Conservation (phyloP, 2,888 invertebrate genomes). For the Noctua pronuba region DNA sequence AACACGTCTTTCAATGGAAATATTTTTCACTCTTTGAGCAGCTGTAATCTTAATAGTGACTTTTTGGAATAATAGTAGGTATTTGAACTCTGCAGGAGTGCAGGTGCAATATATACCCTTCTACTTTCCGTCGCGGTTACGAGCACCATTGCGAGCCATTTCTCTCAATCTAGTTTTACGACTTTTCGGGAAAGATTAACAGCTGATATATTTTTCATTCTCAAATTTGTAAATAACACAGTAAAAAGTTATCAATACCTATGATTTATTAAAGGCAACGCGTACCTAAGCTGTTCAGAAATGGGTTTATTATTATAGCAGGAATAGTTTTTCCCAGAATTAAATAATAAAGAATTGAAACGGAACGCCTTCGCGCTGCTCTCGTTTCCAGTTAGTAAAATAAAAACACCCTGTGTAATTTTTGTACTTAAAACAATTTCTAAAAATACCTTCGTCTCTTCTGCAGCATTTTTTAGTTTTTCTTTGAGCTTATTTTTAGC, state of each 20-base stretch:
- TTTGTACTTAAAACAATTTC: background rate
- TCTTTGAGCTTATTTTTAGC: background rate
- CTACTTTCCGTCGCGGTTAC: constrained; percentile 48
- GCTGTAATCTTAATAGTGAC: constrained; percentile 5
- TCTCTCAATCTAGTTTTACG: constrained; percentile 62
- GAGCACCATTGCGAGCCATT: constrained; percentile 57
- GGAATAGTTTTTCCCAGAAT: background rate
- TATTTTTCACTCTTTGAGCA: background rate
- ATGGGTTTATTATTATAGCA: background rate
- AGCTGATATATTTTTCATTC: constrained; percentile 55
- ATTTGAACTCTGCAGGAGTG: constrained; percentile 49
- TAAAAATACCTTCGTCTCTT: background rate
- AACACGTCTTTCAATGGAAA: background rate
- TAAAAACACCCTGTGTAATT: background rate
- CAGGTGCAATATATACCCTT: constrained; percentile 53
- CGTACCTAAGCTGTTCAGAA: background rate
- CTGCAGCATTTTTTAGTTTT: background rate
- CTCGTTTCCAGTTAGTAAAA: constrained; percentile 1
- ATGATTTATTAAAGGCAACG: background rate
- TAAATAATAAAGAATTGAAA: background rate
- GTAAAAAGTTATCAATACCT: background rate
- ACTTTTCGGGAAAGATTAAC: constrained; percentile 53
- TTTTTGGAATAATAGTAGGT: constrained; percentile 17
- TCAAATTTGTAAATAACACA: constrained; percentile 9
- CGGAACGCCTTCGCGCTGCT: background rate